Percentiles rank a stretch among this genome's conserved stretches.
Conservation (phyloP, 2,888 invertebrate species). For the Drosophila anceps region DNA sequence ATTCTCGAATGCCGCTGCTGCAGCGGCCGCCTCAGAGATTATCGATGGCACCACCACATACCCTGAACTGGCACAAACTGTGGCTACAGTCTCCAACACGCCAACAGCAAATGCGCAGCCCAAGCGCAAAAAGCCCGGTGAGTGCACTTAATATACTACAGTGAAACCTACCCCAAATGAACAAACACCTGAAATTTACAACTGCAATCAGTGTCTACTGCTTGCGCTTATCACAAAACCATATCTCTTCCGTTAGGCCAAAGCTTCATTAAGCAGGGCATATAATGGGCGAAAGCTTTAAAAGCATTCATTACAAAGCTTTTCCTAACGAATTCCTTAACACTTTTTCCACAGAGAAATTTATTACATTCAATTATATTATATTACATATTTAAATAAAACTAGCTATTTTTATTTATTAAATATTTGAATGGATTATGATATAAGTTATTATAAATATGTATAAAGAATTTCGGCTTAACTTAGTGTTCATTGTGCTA, state of each 20-base stretch:
- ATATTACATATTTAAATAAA: neutral
- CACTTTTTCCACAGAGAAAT: neutral
- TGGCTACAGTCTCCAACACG: conserved; percentile 7
- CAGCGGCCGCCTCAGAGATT: conserved; percentile 77
- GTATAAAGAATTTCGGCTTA: neutral
- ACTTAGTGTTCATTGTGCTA: neutral
- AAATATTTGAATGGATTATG: neutral
- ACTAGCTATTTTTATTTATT: neutral
- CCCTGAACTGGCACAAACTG: conserved; percentile 46
- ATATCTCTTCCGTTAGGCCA: neutral
- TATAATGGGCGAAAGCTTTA: neutral
- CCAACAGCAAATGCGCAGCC: conserved; percentile 32
- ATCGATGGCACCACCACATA: conserved; percentile 77
- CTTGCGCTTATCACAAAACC: neutral
- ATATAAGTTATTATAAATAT: neutral
- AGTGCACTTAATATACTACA: conserved; percentile 50
- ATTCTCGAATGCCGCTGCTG: conserved; percentile 79
- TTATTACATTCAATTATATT: neutral
- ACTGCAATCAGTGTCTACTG: neutral
- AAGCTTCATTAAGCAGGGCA: neutral
- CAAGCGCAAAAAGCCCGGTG: conserved; percentile 79
- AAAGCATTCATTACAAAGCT: neutral
- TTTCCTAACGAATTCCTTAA: neutral
- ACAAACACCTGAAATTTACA: too few relatives aligned
- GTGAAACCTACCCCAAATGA: neutral